Base-by-base conservation (phyloP, 2,888 invertebrate genomes). In the Athetis lepigone region DNA sequence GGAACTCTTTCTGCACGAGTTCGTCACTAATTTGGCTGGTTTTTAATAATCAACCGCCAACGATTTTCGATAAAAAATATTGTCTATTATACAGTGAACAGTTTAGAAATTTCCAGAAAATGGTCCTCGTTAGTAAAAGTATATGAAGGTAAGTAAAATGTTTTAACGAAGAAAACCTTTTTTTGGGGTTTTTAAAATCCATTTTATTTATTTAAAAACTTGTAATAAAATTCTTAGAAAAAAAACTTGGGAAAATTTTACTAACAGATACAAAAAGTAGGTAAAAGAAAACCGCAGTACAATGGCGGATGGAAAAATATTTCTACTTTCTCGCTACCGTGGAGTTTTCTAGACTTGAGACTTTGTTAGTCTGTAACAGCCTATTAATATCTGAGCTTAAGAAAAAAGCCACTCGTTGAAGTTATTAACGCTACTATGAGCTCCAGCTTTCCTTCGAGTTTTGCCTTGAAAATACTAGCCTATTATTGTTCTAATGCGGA, bases 331-430 rank as follows among this genome's bases (percentile, higher is more conserved):
- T 18, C 47, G 42, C 46, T 56, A 37, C 43, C 5, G 75, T 27
- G 11, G 42, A 65, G 58, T 68, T 75, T 68, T 66, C 75, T 50
- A 69, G 52, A 69, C 69, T 77, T 75, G 29, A 75, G 70, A 72
- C 54, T 77, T 54, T 68, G 64, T 75, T 77, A 71, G 63, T 70
- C 57, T 58, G 13, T 56, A 75, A 75, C 60, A 75, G 58, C 65
- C 75, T 78, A 75, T 77, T 77, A 77, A 75, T 75, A 65, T 65
- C 62, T n/a, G 46, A 63, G 70, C 63, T 75, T 68, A 77, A 70
- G 67, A 63, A 71, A 61, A 69, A 68, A 56, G 49, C 60, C 45
- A 27, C 54, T 70, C 52, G 37, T 61, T 76, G 37, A 63, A 57
- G 42, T 69, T 70, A 65, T 63, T 54, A 69, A 59, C 29, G 47